phyloP scores from a whole-genome alignment of 2,888 invertebrate genomes.

The Mythimna loreyi region DNA sequence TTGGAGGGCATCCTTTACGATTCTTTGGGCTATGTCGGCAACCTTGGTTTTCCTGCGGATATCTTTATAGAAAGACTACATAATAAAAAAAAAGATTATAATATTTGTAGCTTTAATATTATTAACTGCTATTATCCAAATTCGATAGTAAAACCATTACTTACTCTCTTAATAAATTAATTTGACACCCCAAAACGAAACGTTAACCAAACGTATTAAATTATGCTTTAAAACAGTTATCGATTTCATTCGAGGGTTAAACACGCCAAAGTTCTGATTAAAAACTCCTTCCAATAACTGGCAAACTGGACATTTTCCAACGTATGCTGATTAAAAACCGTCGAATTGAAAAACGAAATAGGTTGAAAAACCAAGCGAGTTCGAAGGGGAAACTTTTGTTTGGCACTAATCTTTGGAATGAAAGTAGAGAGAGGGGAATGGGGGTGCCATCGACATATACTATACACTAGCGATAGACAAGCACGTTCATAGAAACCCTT shows the following conservation, averaged over 20 bases:
- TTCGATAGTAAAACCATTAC: too few relatives aligned
- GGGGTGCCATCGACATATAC: too few relatives aligned
- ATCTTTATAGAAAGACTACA: too few relatives aligned
- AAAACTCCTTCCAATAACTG: slow-evolving; percentile 69
- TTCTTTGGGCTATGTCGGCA: too few relatives aligned
- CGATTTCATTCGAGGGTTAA: slow-evolving; percentile 34
- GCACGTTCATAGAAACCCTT: too few relatives aligned
- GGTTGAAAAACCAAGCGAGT: slow-evolving; percentile 51
- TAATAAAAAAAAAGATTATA: too few relatives aligned
- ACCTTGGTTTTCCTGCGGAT: too few relatives aligned
- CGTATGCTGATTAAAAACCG: slow-evolving; percentile 80
- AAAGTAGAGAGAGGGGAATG: too few relatives aligned
- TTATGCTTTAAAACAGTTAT: slow-evolving; percentile 44
- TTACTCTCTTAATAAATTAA: background rate
- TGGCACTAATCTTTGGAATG: slow-evolving; percentile 46
- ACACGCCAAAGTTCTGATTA: slow-evolving; percentile 63
- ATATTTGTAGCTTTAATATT: too few relatives aligned
- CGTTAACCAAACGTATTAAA: slow-evolving; percentile 32
- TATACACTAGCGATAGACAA: too few relatives aligned
- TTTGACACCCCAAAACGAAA: background rate
- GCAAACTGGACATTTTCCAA: slow-evolving; percentile 78
- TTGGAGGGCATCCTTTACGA: too few relatives aligned
- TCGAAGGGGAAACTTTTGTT: slow-evolving; percentile 57
- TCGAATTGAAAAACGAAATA: slow-evolving; percentile 63
- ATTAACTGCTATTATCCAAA: too few relatives aligned